Percentiles rank a stretch among this genome's conserved stretches.
Conservation (phyloP, 1,140 invertebrate species). For the Spodoptera frugiperda region DNA sequence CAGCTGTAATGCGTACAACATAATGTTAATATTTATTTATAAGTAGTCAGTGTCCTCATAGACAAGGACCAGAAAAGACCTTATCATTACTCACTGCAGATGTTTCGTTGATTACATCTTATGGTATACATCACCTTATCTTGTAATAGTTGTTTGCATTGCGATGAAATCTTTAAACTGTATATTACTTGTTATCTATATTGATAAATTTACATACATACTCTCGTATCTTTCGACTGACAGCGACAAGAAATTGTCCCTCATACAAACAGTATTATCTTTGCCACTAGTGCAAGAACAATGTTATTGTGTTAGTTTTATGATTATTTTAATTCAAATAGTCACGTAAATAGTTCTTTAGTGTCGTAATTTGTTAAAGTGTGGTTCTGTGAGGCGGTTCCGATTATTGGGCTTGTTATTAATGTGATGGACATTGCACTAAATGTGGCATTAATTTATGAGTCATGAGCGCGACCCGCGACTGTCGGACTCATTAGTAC, state of each 20-base stretch:
- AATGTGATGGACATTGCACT: slow-evolving; percentile 62
- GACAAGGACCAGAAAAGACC: not conserved
- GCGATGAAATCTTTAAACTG: slow-evolving; percentile 72
- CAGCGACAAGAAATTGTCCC: slow-evolving; percentile 75
- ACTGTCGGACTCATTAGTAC: slow-evolving; percentile 79
- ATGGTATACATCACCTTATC: slow-evolving; percentile 62
- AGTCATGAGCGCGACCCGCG: slow-evolving; percentile 73
- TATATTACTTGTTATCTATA: slow-evolving; percentile 80
- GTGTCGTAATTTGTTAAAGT: slow-evolving; percentile 43
- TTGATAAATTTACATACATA: slow-evolving; percentile 82
- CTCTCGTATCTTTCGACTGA: slow-evolving; percentile 68
- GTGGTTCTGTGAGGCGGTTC: slow-evolving; percentile 35
- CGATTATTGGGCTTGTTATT: slow-evolving; percentile 52
- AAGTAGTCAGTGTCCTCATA: too few species aligned
- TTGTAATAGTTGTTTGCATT: slow-evolving; percentile 70
- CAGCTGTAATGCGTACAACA: too few species aligned
- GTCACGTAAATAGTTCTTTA: slow-evolving; percentile 56
- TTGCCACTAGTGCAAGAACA: slow-evolving; percentile 60
- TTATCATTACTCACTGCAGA: slow-evolving; percentile 22
- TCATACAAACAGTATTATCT: slow-evolving; percentile 76
- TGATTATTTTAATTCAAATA: slow-evolving; percentile 49
- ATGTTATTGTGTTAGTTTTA: slow-evolving; percentile 52
- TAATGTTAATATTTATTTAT: too few species aligned
- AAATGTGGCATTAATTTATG: slow-evolving; percentile 73
- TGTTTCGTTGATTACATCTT: slow-evolving; percentile 52